A percentile compares a stretch with the other conserved stretches of the same genome.
Evolutionary conservation across 37 sponge, comb jelly and placozoan genomes (phyloP).

Genomic region (Chondrilla cf. caribensis): DNA sequence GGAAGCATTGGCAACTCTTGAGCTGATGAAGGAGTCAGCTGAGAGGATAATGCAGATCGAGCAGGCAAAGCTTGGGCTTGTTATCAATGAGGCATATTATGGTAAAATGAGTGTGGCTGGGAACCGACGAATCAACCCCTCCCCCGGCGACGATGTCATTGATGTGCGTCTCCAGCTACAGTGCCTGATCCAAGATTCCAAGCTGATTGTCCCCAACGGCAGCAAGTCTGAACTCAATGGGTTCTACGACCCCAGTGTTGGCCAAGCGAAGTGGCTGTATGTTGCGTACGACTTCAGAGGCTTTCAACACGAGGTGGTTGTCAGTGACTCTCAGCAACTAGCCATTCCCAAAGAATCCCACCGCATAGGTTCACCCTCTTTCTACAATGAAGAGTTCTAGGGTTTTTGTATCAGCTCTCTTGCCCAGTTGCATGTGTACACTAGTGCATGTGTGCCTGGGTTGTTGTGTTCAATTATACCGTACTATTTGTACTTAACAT

Average conservation of each 20-base stretch:
- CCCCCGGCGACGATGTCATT: slow-evolving; percentile 59
- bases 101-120: slow-evolving; percentile 68
- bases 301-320: slow-evolving; percentile 83
- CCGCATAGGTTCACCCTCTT: slow-evolving; percentile 20
- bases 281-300: slow-evolving; percentile 86
- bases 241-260: slow-evolving; percentile 91
- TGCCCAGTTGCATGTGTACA: no score
- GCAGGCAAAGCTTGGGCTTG: slow-evolving; percentile 71
- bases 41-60: slow-evolving; percentile 66
- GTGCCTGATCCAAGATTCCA: slow-evolving; percentile 89
- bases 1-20: slow-evolving; percentile 80
- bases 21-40: slow-evolving; percentile 86
- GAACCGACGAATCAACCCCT: neutral
- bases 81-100: slow-evolving; percentile 90
- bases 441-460: no score
- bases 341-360: slow-evolving; percentile 87
- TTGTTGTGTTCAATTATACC: no score
- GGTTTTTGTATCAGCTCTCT: no score
- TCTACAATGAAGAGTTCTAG: neutral
- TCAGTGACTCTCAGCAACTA: slow-evolving; percentile 69
- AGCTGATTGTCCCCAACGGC: slow-evolving; percentile 69
- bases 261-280: slow-evolving; percentile 78
- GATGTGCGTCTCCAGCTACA: slow-evolving; percentile 90
- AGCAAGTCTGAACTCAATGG: slow-evolving; percentile 78
- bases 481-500: no score